Evolutionary conservation across 1,140 invertebrate species (phyloP).

Genomic region (Drosophila yakuba): DNA sequence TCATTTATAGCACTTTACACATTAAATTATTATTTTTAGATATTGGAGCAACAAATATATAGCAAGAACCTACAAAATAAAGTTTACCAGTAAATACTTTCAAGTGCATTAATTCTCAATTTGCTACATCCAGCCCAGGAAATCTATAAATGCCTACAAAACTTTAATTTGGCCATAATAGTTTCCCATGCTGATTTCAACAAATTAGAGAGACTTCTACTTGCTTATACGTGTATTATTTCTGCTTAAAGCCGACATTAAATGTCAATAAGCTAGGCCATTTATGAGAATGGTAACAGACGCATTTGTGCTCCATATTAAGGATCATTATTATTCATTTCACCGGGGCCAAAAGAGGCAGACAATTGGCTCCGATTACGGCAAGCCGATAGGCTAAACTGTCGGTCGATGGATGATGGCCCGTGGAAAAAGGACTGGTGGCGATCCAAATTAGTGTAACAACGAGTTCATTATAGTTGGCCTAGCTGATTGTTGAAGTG

Average conservation of each 20-base stretch:
- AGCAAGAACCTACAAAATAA: too few relatives aligned
- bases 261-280: slow-evolving; percentile 67
- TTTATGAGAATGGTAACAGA: slow-evolving; percentile 78
- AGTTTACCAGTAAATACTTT: neutral
- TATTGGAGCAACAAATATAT: too few relatives aligned
- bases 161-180: slow-evolving; percentile 20
- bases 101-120: neutral
- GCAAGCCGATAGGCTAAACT: slow-evolving; percentile 69
- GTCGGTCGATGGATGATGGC: slow-evolving; percentile 47
- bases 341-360: slow-evolving; percentile 60
- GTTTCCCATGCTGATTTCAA: slow-evolving; percentile 21
- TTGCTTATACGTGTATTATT: slow-evolving; percentile 13
- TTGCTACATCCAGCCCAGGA: neutral
- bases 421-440: neutral
- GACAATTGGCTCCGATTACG: slow-evolving; percentile 72
- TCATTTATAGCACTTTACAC: neutral
- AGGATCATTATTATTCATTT: slow-evolving; percentile 79
- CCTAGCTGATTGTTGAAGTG: slow-evolving; percentile 39
- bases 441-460: slow-evolving; percentile 66
- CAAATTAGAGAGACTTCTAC: neutral
- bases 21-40: too few relatives aligned
- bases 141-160: neutral
- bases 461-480: slow-evolving; percentile 43
- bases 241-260: slow-evolving; percentile 52
- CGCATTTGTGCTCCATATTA: slow-evolving; percentile 77